phyloP scores from a whole-genome alignment of 1,140 invertebrate genomes.

The Zaprionus africanus region DNA sequence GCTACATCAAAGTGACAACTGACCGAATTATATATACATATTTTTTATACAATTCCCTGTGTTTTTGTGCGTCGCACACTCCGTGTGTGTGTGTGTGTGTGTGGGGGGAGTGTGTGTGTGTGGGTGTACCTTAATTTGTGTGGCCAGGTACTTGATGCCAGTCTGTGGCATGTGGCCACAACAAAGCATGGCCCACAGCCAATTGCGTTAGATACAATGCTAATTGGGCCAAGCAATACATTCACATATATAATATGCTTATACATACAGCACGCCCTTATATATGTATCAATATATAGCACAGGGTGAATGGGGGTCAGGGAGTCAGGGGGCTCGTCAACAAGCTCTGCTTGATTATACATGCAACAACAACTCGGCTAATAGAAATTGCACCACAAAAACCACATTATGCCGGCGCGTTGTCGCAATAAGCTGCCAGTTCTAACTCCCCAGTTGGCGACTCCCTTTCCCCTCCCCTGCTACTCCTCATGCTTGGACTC shows the following conservation, averaged over 20 bases:
- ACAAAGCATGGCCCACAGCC: slow-evolving; percentile 72
- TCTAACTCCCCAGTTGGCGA: not conserved
- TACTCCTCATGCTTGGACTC: not conserved
- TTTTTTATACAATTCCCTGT: slow-evolving; percentile 21
- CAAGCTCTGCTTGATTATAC: slow-evolving; percentile 53
- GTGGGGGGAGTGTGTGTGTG: slow-evolving; percentile 2
- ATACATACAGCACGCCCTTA: slow-evolving; percentile 1
- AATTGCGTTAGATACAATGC: slow-evolving; percentile 69
- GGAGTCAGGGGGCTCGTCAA: not conserved
- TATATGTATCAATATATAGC: not conserved
- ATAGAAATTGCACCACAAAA: slow-evolving; percentile 75
- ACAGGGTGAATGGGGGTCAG: not conserved
- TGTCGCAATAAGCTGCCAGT: slow-evolving; percentile 49
- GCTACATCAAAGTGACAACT: slow-evolving; percentile 74
- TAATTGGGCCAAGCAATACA: slow-evolving; percentile 65
- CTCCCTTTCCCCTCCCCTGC: too few relatives aligned
- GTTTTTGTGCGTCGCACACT: slow-evolving; percentile 1
- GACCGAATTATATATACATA: slow-evolving; percentile 64
- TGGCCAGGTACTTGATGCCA: slow-evolving; percentile 45
- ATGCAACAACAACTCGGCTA: slow-evolving; percentile 59
- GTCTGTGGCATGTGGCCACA: slow-evolving; percentile 54
- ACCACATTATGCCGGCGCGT: slow-evolving; percentile 77
- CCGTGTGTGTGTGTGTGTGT: slow-evolving; percentile 1
- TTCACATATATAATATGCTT: slow-evolving; percentile 33
- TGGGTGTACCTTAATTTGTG: slow-evolving; percentile 42